Percentiles rank a stretch among this genome's conserved stretches.
Conservation (phyloP, 1,140 invertebrate genomes). For the Leptoteleia sp. region DNA sequence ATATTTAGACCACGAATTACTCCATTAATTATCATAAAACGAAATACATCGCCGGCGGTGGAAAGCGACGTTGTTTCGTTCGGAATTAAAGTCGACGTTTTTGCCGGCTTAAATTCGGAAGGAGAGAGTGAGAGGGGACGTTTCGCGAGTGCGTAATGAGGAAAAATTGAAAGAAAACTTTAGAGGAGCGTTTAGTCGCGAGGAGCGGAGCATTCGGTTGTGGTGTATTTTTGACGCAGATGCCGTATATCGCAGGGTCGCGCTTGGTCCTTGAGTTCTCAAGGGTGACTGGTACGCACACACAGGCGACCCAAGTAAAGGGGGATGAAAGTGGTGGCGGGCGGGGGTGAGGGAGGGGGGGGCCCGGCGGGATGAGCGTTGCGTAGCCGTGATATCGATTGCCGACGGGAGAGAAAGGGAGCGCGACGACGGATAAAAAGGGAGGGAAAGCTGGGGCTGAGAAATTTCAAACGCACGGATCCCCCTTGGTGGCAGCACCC, state of each 20-base stretch:
- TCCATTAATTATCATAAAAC: no score
- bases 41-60: no score
- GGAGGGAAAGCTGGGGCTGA: constrained; percentile 9
- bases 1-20: no score
- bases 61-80: no score
- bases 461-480: constrained; percentile 36
- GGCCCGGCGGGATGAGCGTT: constrained; percentile 37
- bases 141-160: no score
- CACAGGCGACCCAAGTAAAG: constrained; percentile 23
- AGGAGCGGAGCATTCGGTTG: no score
- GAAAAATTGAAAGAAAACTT: no score
- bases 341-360: constrained; percentile 12
- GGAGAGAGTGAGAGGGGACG: no score
- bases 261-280: constrained; percentile 40
- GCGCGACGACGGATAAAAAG: constrained; percentile 27
- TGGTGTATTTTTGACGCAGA: constrained; percentile 17
- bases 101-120: no score
- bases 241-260: constrained; percentile 27
- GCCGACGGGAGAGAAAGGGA: constrained; percentile 26
- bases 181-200: no score
- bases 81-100: no score
- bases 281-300: constrained; percentile 40
- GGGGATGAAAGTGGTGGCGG: constrained; percentile 24
- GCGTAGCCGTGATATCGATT: constrained; percentile 45
- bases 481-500: constrained; percentile 43